Conservation (phyloP, 1,140 invertebrate genomes). For the Scaptomyza montana region DNA sequence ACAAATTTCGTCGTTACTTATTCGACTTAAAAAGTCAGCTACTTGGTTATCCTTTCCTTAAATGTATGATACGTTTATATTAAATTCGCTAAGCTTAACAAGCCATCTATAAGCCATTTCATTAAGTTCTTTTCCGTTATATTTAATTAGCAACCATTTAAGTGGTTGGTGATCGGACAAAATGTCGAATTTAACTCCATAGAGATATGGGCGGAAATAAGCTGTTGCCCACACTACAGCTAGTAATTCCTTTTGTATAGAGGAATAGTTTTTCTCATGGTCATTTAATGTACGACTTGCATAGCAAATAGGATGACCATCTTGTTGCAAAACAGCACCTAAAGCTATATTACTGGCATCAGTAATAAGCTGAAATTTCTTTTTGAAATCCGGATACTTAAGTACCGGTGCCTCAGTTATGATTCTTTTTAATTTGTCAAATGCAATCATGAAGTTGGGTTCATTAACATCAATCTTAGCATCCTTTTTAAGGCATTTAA, state of each 20-base stretch:
- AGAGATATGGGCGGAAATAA: too few relatives aligned
- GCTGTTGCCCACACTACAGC: slow-evolving; percentile 59
- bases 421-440: slow-evolving; percentile 57
- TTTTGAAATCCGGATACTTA: slow-evolving; percentile 69
- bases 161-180: slow-evolving; percentile 85
- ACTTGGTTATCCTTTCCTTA: too few relatives aligned
- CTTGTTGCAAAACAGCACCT: slow-evolving; percentile 39
- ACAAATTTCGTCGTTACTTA: slow-evolving; percentile 20
- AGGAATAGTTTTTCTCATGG: too few relatives aligned
- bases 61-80: too few relatives aligned
- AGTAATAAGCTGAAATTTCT: slow-evolving; percentile 34
- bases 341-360: slow-evolving; percentile 32
- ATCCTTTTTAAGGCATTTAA: slow-evolving; percentile 36
- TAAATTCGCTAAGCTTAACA: slow-evolving; percentile 11
- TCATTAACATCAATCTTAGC: slow-evolving; percentile 47
- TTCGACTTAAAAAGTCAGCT: slow-evolving; percentile 28
- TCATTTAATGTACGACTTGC: slow-evolving; percentile 82
- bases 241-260: too few relatives aligned
- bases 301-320: slow-evolving; percentile 77
- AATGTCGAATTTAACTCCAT: slow-evolving; percentile 84
- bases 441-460: slow-evolving; percentile 49
- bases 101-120: too few relatives aligned
- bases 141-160: slow-evolving; percentile 84
- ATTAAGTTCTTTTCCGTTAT: slow-evolving; percentile 76
- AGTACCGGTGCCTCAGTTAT: slow-evolving; percentile 39